Conservation (phyloP, 1,140 invertebrate genomes). For the Ceratoteleas bidentatus region DNA sequence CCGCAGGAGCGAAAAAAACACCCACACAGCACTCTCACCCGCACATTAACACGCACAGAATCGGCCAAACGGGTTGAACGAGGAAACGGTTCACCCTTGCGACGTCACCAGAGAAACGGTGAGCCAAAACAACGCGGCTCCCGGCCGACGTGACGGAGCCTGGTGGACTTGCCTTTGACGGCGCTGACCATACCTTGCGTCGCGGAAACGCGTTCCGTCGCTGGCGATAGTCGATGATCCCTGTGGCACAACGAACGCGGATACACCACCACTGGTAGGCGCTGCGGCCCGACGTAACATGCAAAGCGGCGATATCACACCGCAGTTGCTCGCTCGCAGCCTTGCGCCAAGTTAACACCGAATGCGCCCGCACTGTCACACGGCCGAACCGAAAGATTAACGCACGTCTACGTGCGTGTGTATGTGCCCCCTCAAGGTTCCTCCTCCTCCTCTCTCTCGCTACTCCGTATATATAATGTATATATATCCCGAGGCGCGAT, state of each 20-base stretch:
- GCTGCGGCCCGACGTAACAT: constrained; percentile 64
- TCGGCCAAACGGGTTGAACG: too few relatives aligned
- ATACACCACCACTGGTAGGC: constrained; percentile 58
- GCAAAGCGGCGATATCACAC: constrained; percentile 60
- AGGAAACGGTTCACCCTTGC: too few relatives aligned
- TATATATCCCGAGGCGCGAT: too few relatives aligned
- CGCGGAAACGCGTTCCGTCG: constrained; percentile 34
- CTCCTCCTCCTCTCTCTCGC: too few relatives aligned
- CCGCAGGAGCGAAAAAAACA: constrained; percentile 1
- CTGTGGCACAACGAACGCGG: constrained; percentile 58
- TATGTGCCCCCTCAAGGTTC: too few relatives aligned
- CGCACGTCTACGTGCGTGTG: constrained; percentile 37
- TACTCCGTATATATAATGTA: too few relatives aligned
- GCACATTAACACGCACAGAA: not conserved
- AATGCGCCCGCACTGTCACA: constrained; percentile 60
- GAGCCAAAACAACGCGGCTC: constrained; percentile 21
- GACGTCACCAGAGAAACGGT: constrained; percentile 30
- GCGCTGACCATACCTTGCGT: constrained; percentile 51
- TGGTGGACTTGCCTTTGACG: too few relatives aligned
- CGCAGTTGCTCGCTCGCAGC: constrained; percentile 43
- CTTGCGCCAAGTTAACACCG: constrained; percentile 57
- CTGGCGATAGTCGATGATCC: constrained; percentile 55
- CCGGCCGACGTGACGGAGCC: not conserved
- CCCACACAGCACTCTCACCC: not conserved
- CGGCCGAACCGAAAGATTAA: constrained; percentile 31